Evolutionary conservation across 2,888 invertebrate species (phyloP).

Genomic region (Nemotelus nigrinus): DNA sequence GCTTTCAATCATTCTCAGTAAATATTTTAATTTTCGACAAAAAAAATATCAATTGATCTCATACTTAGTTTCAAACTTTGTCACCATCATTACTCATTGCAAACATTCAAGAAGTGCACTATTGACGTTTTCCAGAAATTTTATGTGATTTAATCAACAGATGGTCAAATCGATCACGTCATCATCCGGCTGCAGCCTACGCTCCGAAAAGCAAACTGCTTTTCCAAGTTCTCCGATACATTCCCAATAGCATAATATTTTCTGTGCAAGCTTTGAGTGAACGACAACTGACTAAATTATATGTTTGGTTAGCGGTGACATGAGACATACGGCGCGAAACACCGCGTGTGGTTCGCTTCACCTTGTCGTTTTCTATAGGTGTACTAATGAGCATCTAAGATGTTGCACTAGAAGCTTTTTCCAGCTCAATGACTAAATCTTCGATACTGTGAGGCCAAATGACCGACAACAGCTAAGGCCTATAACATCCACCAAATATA

Average conservation of each 20-base stretch:
- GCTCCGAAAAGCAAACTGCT: background rate
- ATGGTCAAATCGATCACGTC: slow-evolving; percentile 15
- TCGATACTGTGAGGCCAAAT: too few relatives aligned
- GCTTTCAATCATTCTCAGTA: too few relatives aligned
- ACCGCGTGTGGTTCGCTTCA: background rate
- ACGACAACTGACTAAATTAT: background rate
- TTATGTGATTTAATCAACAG: slow-evolving; percentile 9
- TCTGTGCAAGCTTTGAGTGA: background rate
- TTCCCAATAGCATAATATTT: background rate
- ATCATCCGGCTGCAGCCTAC: slow-evolving; percentile 7
- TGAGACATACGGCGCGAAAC: background rate
- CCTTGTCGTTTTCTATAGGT: too few relatives aligned
- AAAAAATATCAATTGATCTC: background rate
- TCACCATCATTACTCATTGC: slow-evolving; percentile 15
- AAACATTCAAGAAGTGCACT: background rate
- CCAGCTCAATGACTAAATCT: too few relatives aligned
- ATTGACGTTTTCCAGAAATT: background rate
- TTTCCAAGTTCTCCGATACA: background rate
- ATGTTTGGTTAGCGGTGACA: slow-evolving; percentile 5
- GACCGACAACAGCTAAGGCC: too few relatives aligned
- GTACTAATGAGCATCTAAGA: too few relatives aligned
- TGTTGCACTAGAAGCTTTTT: too few relatives aligned
- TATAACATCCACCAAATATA: background rate
- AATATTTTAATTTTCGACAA: too few relatives aligned
- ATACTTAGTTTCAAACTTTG: background rate